Evolutionary conservation across 2,113 vertebrate genomes (phyloP), one percentile per base, ranked within the genome.

Genomic region (Symphodus melops): DNA sequence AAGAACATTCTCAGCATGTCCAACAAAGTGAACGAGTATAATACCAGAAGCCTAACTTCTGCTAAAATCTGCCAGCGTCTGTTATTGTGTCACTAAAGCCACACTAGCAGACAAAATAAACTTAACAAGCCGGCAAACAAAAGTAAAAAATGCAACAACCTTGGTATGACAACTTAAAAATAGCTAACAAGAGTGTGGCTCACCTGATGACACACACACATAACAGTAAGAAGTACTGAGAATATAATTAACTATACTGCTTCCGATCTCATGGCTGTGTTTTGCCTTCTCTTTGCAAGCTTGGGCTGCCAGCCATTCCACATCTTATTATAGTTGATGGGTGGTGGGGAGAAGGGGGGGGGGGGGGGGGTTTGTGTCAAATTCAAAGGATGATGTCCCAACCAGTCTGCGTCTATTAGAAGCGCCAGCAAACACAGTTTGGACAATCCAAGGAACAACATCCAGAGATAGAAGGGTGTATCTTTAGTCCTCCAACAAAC

Each of bases 321-420:
- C 8, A 39, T 88, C 90, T 94, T 92, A 92, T 95, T 93, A 93
- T 90, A 93, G 92, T 89, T 89, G 89, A 93, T 86, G 90, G 82
- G 86, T 76, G 76, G 86, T 28, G 53, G 72, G 71, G 55, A 46
- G 28, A 28, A 57, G 75, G 68, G 51, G 53, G 72, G 71, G 55
- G 39, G 28, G 23, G 54, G 75, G 68, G 51, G 72, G 75, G 55
- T 78, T 59, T 68, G 86, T 86, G 89, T 86, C 88, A 89, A 89
- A 93, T 92, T 92, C 87, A 94, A 91, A 93, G 92, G 94, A 91
- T 89, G 90, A 92, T 90, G 88, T 86, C 87, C 73, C 59, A 91
- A 92, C 81, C 85, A 91, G 91, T 92, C 90, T 82, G 85, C 19
- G 66, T 79, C 91, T 94, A 93, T 91, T 93, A 93, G 93, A 93